These are phyloP conservation scores for Ophthalmolycus amberensis DNA, from an alignment of 2,113 vertebrate species.

Conservation along the genomic window DNA sequence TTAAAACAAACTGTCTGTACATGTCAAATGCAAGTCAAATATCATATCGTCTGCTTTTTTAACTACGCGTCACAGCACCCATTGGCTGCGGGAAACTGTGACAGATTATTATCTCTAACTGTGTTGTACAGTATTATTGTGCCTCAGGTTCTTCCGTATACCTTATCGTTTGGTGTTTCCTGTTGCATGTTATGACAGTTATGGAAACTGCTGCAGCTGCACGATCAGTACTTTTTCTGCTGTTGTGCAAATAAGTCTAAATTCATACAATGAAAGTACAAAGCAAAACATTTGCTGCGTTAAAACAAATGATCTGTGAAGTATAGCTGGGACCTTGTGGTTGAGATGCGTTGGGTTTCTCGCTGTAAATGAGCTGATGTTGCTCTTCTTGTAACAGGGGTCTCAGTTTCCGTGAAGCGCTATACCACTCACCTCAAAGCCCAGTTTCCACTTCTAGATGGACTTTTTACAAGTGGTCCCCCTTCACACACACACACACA, in stretches of 20 bases:
- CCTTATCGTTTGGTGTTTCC: conserved; percentile 52
- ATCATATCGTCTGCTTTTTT: background rate
- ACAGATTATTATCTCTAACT: conserved; percentile 15
- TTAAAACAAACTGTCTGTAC: background rate
- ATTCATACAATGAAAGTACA: background rate
- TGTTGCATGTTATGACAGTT: conserved; percentile 39
- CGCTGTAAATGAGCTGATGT: background rate
- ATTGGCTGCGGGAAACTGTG: background rate
- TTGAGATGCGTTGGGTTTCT: background rate
- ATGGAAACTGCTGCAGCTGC: conserved; percentile 5
- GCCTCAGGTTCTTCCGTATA: background rate
- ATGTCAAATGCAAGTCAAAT: background rate
- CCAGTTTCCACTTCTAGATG: conserved; percentile 7
- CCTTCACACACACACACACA: background rate
- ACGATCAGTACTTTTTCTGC: conserved; percentile 3
- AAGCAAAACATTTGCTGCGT: background rate
- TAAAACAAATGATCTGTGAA: background rate
- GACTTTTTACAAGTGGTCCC: background rate
- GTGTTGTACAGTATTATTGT: background rate
- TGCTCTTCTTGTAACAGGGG: conserved; percentile 33
- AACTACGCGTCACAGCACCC: background rate
- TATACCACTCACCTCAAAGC: background rate
- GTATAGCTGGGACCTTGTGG: background rate
- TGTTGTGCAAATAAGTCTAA: background rate
- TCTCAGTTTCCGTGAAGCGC: conserved; percentile 32